Evolutionary conservation across 64 coral and sea anemone genomes (phyloP).

Genomic region (Dendronephthya gigantea): DNA sequence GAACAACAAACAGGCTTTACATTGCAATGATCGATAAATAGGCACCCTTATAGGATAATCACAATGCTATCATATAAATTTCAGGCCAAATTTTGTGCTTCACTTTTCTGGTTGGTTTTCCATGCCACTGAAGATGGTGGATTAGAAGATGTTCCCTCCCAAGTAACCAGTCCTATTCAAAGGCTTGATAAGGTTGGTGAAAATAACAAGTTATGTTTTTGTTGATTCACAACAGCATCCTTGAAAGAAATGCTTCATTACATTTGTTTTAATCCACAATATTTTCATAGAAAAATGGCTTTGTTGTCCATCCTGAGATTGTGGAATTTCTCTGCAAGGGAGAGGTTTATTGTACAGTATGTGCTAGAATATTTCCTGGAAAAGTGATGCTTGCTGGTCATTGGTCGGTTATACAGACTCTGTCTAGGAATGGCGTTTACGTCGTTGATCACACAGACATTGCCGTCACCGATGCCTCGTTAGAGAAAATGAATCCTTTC

Average conservation of each 20-base stretch:
- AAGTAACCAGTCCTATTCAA: conserved; percentile 84
- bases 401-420: conserved; percentile 79
- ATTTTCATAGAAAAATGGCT: conserved; percentile 36
- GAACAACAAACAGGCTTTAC: no score
- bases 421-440: conserved; percentile 83
- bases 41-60: not conserved
- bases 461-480: conserved; percentile 83
- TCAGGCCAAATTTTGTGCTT: conserved; percentile 89
- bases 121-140: conserved; percentile 85
- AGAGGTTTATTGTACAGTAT: conserved; percentile 70
- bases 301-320: conserved; percentile 81
- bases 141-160: conserved; percentile 75
- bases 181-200: conserved; percentile 58
- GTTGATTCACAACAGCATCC: no score
- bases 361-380: conserved; percentile 51
- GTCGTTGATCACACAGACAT: conserved; percentile 81
- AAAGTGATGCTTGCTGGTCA: conserved; percentile 56
- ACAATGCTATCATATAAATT: not conserved
- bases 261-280: no score
- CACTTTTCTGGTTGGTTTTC: conserved; percentile 90
- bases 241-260: no score
- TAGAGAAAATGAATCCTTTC: conserved; percentile 86
- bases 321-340: conserved; percentile 70
- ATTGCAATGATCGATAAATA: no score
- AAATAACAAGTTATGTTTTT: not conserved